A percentile compares a stretch with the other conserved stretches of the same genome.
Evolutionary conservation across 2,888 invertebrate species (phyloP).

Genomic region (Spilarctia lutea): DNA sequence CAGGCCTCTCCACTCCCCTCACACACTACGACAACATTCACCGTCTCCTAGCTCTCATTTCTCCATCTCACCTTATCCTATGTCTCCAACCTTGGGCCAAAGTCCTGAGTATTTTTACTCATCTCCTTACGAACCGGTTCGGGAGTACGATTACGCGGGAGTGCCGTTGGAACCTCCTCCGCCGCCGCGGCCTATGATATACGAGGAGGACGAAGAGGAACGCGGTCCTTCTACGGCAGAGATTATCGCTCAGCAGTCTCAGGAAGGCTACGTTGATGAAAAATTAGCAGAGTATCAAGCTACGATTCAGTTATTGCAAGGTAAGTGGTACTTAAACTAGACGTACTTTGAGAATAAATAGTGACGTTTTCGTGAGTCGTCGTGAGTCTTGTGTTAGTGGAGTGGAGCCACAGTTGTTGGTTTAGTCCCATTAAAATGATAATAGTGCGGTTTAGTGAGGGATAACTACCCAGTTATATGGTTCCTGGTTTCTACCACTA

Average conservation of each 20-base stretch:
- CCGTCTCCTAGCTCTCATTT: conserved; percentile 83
- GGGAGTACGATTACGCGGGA: conserved; percentile 91
- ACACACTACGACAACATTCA: conserved; percentile 77
- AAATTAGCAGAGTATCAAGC: conserved; percentile 97
- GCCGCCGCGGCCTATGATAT: conserved; percentile 89
- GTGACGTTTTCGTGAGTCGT: not conserved
- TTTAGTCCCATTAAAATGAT: not conserved
- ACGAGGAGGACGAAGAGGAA: conserved; percentile 89
- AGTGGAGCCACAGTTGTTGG: not conserved
- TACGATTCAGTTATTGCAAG: conserved; percentile 96
- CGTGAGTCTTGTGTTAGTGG: not conserved
- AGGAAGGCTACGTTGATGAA: conserved; percentile 98
- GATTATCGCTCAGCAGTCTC: conserved; percentile 96
- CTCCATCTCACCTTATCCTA: conserved; percentile 82
- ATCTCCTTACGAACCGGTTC: conserved; percentile 85
- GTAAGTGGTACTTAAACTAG: conserved; percentile 80
- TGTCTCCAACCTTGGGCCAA: conserved; percentile 87
- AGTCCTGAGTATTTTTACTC: conserved; percentile 88
- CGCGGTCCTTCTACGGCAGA: conserved; percentile 95
- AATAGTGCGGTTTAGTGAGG: not conserved
- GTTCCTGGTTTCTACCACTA: not conserved
- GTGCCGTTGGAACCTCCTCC: conserved; percentile 93
- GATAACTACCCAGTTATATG: not conserved
- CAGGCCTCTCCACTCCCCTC: conserved; percentile 82
- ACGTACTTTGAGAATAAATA: not conserved